Base-by-base conservation (phyloP, 2,113 vertebrate genomes). In the Ibidorhyncha struthersii region DNA sequence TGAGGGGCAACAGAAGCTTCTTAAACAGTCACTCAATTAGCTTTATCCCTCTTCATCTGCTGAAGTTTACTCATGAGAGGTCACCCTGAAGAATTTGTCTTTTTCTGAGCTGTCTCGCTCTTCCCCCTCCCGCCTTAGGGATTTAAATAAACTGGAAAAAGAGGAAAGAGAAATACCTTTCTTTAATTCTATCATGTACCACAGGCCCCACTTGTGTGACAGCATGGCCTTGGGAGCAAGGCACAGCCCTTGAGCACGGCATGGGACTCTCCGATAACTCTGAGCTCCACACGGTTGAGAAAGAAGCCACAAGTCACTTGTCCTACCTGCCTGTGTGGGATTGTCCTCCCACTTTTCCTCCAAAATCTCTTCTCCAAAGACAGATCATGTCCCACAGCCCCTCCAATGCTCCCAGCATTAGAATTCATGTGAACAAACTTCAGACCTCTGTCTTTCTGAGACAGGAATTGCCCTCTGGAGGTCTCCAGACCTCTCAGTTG, bases 21-120 rank as follows among this genome's bases (percentile, higher is more conserved):
- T 91, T 82, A 92, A 89, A 14, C 47, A 58, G 81, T 30, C 71
- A n/a, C 77, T 89, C 66, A 52, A 81, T 90, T 89, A 76, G 62
- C 72, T 86, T 95, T 52, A 63, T 86, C 73, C 72, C 63, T 72
- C 41, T 49, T 89, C 67, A 81, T 80, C 62, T 81, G 89, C 38
- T 62, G 52, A 66, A 82, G 62, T 82, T 95, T 36, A 27, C 67
- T 73, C 43, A 26, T 10, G 55, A 80, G 82, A 72, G 61, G 63
- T 84, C 52, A 94, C 82, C 91, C 63, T 67, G 89, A 80, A 26
- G 69, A 69, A 15, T 55, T 53, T 19, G n/a, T 32, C 72, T 77
- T 83, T 66, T 74, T 18, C 81, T 62, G 45, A 55, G 27, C 13
- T 14, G 7, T 41, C 49, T 89, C 52, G 34, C 18, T 32, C 41